Base-by-base conservation (phyloP, 2,797 vertebrate species). In the Myiotriccus ornatus region DNA sequence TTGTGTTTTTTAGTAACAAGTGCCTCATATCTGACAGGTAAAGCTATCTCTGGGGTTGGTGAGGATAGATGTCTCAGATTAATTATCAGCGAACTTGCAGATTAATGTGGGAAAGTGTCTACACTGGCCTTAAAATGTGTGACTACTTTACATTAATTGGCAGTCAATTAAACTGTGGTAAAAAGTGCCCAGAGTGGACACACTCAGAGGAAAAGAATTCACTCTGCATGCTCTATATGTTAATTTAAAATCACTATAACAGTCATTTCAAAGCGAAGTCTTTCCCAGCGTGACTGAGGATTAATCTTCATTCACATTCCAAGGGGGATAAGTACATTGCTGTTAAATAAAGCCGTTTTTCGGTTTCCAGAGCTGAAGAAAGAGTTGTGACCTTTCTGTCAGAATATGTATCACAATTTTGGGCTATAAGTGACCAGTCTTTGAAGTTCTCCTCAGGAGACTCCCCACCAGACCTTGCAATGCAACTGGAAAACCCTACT, bases 231-330 rank as follows among this genome's bases (percentile, higher is more conserved):
- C 74, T 83, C 75, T 62, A 52, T 60, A 46, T 71, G 73, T 87
- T 96, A 96, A 96, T 95, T 93, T 91, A 90, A 96, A 95, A 92
- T 87, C 84, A 47, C 90, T 85, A 2, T 49, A 92, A 84, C 35
- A 55, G 79, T 59, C 27, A 88, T 90, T 97, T 93, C 82, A 92
- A 92, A 95, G 77, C 4, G 3, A 70, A 88, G 24, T n/a, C 84
- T 86, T 73, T 76, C 57, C 52, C 76, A 63, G 55, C 5, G 4
- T 56, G 53, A 83, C 56, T 11, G 7, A 89, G 92, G 63, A 95
- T 95, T 94, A 94, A 94, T 97, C 92, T 96, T 94, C 87, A 83
- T 93, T 95, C 65, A 0, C 39, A 44, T 82, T 86, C 75, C 73
- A 39, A 73, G 25, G 62, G 50, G 77, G n/a, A 71, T 76, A 84